These are phyloP conservation scores for Colinus virginianus DNA, from an alignment of 2,113 vertebrate species.

Conservation along the genomic window DNA sequence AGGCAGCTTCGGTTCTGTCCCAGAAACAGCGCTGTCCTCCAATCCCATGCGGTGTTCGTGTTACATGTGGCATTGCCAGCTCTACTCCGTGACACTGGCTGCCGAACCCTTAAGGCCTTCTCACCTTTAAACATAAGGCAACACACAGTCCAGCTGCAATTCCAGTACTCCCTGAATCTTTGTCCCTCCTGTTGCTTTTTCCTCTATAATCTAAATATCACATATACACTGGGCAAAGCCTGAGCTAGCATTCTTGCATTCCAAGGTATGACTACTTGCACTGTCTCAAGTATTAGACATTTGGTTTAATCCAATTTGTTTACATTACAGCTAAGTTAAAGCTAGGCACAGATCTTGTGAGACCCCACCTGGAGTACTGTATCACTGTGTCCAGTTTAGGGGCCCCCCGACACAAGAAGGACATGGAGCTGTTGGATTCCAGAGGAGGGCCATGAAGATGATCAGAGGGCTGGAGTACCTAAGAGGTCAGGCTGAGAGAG, in stretches of 20 bases:
- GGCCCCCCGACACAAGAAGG: too few species aligned
- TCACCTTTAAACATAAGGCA: background rate
- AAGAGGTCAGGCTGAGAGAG: too few species aligned
- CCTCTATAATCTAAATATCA: background rate
- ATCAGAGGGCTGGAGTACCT: too few species aligned
- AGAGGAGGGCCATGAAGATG: too few species aligned
- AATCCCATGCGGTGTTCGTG: constrained; percentile 11
- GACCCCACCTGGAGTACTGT: too few species aligned
- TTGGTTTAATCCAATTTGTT: background rate
- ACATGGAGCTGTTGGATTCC: too few species aligned
- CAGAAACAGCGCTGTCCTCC: constrained; percentile 27
- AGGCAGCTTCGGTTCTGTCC: constrained; percentile 27
- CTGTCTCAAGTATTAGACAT: background rate
- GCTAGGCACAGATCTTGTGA: background rate
- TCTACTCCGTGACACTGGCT: constrained; percentile 5
- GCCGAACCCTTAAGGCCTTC: background rate
- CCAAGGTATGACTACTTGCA: background rate
- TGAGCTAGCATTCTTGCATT: background rate
- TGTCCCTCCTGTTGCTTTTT: background rate
- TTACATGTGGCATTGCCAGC: constrained; percentile 23
- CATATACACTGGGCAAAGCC: background rate
- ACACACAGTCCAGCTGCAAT: background rate
- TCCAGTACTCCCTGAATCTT: background rate
- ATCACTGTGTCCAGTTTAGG: too few species aligned
- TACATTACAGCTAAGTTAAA: background rate